These are phyloP conservation scores for Podarcis lilfordi DNA, from an alignment of 2,797 vertebrate genomes.

Conservation along the genomic window DNA sequence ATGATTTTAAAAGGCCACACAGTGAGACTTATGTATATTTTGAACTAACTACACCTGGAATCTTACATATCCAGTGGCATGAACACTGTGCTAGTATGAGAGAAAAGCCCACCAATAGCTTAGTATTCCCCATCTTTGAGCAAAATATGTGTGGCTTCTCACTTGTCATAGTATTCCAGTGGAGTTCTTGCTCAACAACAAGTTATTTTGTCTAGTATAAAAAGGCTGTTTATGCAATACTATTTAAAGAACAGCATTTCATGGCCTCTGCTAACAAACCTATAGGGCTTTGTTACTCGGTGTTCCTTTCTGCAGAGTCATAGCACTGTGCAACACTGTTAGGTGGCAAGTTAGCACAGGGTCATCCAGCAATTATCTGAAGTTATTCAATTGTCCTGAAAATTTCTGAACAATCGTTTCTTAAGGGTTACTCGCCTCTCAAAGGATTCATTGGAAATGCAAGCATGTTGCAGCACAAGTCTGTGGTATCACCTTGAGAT, in stretches of 20 bases:
- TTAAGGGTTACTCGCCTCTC: background rate
- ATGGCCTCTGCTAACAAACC: background rate
- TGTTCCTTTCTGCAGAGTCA: background rate
- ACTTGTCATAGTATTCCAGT: background rate
- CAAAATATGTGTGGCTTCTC: background rate
- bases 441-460: background rate
- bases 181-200: background rate
- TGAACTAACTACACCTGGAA: background rate
- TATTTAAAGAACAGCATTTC: background rate
- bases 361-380: background rate
- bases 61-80: background rate
- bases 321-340: background rate
- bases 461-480: background rate
- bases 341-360: background rate
- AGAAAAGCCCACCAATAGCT: background rate
- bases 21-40: background rate
- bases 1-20: background rate
- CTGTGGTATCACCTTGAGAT: background rate
- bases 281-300: background rate
- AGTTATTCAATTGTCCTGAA: background rate
- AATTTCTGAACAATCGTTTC: slow-evolving; percentile 1
- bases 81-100: background rate
- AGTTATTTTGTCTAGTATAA: background rate
- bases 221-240: background rate
- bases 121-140: background rate